Conservation (phyloP, 2,888 invertebrate species). For the Tinea trinotella region DNA sequence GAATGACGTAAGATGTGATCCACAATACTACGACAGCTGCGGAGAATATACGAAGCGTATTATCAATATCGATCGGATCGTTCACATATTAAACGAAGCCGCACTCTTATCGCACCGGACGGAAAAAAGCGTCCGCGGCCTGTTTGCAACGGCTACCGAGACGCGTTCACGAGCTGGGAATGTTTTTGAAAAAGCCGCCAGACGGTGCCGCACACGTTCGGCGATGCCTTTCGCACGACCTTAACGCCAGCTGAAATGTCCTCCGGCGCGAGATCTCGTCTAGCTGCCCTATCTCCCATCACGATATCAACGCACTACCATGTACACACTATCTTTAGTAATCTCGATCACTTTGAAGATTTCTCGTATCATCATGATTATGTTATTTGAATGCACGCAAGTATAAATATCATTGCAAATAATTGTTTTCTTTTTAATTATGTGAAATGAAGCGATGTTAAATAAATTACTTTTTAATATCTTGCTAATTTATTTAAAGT, state of each 20-base stretch:
- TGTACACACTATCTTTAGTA: neutral
- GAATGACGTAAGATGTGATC: neutral
- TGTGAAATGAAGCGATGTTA: neutral
- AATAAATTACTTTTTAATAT: no score
- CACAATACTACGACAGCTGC: slow-evolving; percentile 6
- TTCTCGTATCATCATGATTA: neutral
- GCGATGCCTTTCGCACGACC: slow-evolving; percentile 20
- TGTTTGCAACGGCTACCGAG: slow-evolving; percentile 20
- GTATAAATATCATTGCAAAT: neutral
- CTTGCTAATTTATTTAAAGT: no score
- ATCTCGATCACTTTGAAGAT: slow-evolving; percentile 12
- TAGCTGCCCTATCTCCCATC: slow-evolving; percentile 18
- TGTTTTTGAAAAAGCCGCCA: slow-evolving; percentile 22
- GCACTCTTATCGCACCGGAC: slow-evolving; percentile 17
- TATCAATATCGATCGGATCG: slow-evolving; percentile 19
- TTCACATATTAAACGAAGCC: slow-evolving; percentile 11
- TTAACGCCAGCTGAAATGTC: slow-evolving; percentile 9
- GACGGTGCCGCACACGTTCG: slow-evolving; percentile 20
- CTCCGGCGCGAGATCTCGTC: slow-evolving; percentile 15
- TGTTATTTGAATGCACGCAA: neutral
- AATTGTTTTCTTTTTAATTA: neutral
- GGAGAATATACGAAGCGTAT: slow-evolving; percentile 9
- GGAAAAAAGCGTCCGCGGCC: slow-evolving; percentile 20
- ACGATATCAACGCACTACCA: slow-evolving; percentile 18
- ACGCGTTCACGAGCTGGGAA: slow-evolving; percentile 20